Percentiles rank a stretch among this genome's conserved stretches.
phyloP scores from a whole-genome alignment of 37 sponge, comb jelly and placozoan genomes.

The Amphimedon queenslandica region DNA sequence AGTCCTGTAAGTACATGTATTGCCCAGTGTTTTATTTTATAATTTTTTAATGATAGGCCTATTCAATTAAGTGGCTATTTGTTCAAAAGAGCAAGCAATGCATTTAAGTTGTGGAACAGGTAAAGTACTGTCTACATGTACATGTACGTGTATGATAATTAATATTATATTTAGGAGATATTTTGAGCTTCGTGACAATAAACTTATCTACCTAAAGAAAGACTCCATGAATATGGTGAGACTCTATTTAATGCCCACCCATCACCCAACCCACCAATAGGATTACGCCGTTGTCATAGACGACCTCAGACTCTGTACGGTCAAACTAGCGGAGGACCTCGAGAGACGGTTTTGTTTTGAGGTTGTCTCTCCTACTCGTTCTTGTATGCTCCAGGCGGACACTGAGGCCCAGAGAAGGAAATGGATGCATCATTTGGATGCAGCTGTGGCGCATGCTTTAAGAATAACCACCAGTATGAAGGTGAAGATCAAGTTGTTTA shows the following conservation, averaged over 20 bases:
- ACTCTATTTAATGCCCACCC: background rate
- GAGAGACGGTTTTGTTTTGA: slow-evolving; percentile 82
- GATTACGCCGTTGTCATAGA: slow-evolving; percentile 50
- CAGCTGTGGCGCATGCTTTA: slow-evolving; percentile 45
- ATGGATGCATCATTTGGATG: slow-evolving; percentile 52
- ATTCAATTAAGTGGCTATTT: slow-evolving; percentile 70
- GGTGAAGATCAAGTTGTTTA: too few relatives aligned
- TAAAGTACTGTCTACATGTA: background rate
- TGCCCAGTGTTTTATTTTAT: too few relatives aligned
- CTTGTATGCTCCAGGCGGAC: slow-evolving; percentile 72
- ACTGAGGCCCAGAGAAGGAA: slow-evolving; percentile 45
- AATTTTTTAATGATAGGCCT: too few relatives aligned
- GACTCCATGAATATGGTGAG: background rate
- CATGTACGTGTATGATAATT: background rate
- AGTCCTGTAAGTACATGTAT: too few relatives aligned
- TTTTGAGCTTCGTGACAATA: slow-evolving; percentile 58
- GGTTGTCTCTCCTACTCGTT: slow-evolving; percentile 51
- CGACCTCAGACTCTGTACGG: slow-evolving; percentile 67
- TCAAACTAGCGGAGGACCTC: slow-evolving; percentile 68
- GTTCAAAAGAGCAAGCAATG: slow-evolving; percentile 63
- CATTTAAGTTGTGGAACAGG: slow-evolving; percentile 71
- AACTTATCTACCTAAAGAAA: slow-evolving; percentile 54
- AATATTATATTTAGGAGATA: slow-evolving; percentile 38
- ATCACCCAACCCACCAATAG: slow-evolving; percentile 5
- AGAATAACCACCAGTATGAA: slow-evolving; percentile 38